Evolutionary conservation across 1,140 invertebrate species (phyloP).

Genomic region (Drosophila grimshawi): DNA sequence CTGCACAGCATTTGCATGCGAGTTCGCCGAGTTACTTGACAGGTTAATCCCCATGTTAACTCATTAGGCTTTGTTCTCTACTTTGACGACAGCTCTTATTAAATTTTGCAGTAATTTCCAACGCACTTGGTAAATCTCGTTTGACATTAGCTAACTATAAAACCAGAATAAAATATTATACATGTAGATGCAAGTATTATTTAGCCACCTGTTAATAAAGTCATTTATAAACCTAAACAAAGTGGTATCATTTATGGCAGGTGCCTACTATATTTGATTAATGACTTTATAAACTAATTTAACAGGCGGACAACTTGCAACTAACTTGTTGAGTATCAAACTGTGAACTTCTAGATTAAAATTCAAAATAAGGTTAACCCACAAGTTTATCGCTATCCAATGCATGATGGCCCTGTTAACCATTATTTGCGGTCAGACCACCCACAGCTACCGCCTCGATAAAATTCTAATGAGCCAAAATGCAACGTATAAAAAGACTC

Average conservation of each 20-base stretch:
- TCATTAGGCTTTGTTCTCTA: conserved; percentile 54
- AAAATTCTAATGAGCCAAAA: conserved; percentile 67
- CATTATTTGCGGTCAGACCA: conserved; percentile 53
- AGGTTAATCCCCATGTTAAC: conserved; percentile 67
- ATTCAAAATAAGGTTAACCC: conserved; percentile 1
- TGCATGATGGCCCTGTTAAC: conserved; percentile 59
- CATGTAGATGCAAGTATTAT: too few relatives aligned
- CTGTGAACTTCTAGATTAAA: background rate
- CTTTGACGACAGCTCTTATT: background rate
- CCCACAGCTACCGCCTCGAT: conserved; percentile 68
- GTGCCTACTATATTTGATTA: background rate
- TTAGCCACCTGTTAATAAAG: too few relatives aligned
- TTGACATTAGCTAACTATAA: too few relatives aligned
- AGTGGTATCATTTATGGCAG: too few relatives aligned
- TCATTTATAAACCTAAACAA: too few relatives aligned
- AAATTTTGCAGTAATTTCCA: background rate
- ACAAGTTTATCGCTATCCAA: conserved; percentile 14
- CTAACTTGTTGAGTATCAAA: background rate
- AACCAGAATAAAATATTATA: too few relatives aligned
- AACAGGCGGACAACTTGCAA: background rate
- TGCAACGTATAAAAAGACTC: conserved; percentile 57
- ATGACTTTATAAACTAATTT: background rate
- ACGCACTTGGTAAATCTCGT: too few relatives aligned
- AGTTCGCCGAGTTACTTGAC: conserved; percentile 38
- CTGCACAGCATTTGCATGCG: conserved; percentile 58